These are phyloP conservation scores for Rotaria macrura DNA, from an alignment of 2,888 invertebrate species.

Conservation along the genomic window DNA sequence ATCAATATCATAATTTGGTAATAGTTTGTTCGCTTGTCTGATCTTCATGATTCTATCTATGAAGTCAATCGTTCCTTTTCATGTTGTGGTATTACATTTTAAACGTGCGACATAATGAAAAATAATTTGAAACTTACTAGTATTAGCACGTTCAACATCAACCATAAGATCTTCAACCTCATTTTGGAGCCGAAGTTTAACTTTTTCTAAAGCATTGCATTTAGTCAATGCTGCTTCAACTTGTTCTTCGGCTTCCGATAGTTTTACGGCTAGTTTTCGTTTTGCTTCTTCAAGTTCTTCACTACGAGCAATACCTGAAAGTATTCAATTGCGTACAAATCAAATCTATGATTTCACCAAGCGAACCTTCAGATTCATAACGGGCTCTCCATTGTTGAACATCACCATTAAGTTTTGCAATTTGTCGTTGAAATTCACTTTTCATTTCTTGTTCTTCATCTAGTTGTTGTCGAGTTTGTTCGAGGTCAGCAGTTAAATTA, in stretches of 20 bases:
- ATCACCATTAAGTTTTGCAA: constrained; percentile 95
- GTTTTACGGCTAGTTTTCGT: constrained; percentile 71
- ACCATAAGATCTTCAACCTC: constrained; percentile 95
- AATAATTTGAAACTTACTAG: constrained; percentile 58
- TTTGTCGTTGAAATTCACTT: constrained; percentile 93
- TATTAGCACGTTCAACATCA: constrained; percentile 88
- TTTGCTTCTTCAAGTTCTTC: constrained; percentile 56
- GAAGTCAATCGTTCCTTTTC: too few relatives aligned
- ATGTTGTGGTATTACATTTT: too few relatives aligned
- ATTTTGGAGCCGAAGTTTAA: constrained; percentile 77
- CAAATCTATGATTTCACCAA: too few relatives aligned
- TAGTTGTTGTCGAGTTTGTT: constrained; percentile 94
- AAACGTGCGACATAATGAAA: not conserved
- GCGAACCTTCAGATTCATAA: constrained; percentile 70
- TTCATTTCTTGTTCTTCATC: constrained; percentile 98
- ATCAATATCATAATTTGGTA: too few relatives aligned
- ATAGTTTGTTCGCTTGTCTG: too few relatives aligned
- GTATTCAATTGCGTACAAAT: too few relatives aligned
- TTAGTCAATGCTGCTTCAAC: constrained; percentile 95
- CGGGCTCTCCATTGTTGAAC: constrained; percentile 93
- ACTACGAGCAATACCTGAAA: constrained; percentile 57
- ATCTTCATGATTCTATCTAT: too few relatives aligned
- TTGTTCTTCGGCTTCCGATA: constrained; percentile 90
- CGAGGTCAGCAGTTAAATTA: constrained; percentile 94
- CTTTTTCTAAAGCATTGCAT: constrained; percentile 90